Conservation (phyloP, 2,797 vertebrate species). For the Acrocephalus scirpaceus region DNA sequence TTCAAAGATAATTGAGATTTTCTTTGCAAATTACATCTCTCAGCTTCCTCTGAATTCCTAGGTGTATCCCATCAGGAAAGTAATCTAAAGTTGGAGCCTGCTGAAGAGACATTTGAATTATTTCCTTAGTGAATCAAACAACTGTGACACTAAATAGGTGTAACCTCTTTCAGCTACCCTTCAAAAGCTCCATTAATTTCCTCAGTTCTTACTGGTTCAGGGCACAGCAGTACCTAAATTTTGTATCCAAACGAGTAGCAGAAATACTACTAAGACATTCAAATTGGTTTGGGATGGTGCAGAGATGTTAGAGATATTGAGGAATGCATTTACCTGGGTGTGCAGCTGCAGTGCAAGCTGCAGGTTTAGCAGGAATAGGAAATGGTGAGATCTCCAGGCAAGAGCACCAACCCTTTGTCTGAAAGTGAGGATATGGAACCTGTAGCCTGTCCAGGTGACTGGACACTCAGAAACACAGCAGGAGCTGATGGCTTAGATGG, state of each 20-base stretch:
- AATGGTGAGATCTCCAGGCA: neutral
- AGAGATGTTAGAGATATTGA: neutral
- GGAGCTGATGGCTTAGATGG: neutral
- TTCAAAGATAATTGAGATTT: neutral
- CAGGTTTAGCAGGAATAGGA: neutral
- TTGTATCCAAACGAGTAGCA: neutral
- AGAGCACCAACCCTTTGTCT: fast-evolving
- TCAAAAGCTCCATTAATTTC: neutral
- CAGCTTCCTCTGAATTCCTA: neutral
- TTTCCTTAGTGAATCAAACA: neutral
- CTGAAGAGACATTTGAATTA: neutral
- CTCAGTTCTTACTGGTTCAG: neutral
- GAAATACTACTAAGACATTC: neutral
- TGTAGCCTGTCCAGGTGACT: neutral
- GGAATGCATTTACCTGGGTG: neutral
- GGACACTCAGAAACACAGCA: neutral
- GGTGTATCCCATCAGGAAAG: neutral
- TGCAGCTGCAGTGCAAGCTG: neutral
- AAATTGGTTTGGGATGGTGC: neutral
- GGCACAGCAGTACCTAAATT: neutral
- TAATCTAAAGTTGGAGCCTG: fast-evolving
- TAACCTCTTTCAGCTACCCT: neutral
- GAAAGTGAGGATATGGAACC: neutral
- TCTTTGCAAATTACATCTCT: neutral
- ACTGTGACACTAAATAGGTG: neutral